phyloP scores from a whole-genome alignment of 2,888 invertebrate species.

The Baccha elongata region DNA sequence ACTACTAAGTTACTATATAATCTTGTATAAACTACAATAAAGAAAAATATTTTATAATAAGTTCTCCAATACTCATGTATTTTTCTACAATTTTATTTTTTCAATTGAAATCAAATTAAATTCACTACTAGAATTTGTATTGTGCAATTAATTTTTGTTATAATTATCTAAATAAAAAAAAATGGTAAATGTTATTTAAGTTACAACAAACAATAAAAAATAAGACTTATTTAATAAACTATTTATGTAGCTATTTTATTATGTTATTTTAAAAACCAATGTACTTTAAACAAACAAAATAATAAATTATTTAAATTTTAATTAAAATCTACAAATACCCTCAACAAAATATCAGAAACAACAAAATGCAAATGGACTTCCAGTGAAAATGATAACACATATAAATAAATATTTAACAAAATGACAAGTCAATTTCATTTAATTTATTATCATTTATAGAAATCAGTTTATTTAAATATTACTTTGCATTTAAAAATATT shows the following conservation, averaged over 20 bases:
- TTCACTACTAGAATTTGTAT: slow-evolving; percentile 30
- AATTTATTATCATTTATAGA: slow-evolving; percentile 36
- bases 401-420: slow-evolving; percentile 26
- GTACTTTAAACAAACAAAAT: slow-evolving; percentile 63
- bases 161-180: slow-evolving; percentile 31
- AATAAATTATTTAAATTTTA: slow-evolving; percentile 16
- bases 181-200: slow-evolving; percentile 41
- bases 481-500: slow-evolving; percentile 6
- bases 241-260: slow-evolving; percentile 29
- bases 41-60: slow-evolving; percentile 24
- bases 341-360: slow-evolving; percentile 60
- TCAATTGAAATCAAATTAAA: slow-evolving; percentile 47
- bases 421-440: slow-evolving; percentile 57
- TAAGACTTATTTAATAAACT: slow-evolving; percentile 69
- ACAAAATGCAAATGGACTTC: slow-evolving; percentile 79
- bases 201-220: slow-evolving; percentile 49
- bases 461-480: slow-evolving; percentile 5
- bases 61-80: slow-evolving; percentile 67
- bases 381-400: slow-evolving; percentile 76
- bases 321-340: slow-evolving; percentile 4
- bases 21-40: neutral
- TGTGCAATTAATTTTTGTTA: slow-evolving; percentile 65
- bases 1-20: slow-evolving; percentile 26
- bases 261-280: slow-evolving; percentile 11
- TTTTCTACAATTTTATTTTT: slow-evolving; percentile 33